Conservation (phyloP, 1,140 invertebrate species). For the Drosophila albomicans region DNA sequence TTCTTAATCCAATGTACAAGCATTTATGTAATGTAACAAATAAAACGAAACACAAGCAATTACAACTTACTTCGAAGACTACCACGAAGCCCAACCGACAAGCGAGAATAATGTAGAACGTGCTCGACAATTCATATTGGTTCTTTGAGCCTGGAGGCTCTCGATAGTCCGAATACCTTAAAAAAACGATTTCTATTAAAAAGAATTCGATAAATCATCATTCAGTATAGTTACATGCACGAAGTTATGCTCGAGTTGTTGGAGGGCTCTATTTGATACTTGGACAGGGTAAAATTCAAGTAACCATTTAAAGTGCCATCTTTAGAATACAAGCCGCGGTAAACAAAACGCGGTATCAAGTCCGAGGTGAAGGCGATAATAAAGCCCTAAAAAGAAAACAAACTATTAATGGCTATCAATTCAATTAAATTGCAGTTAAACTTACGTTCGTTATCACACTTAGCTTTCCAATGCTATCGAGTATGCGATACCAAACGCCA, state of each 20-base stretch:
- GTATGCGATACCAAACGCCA: conserved; percentile 96
- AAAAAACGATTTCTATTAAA: not conserved
- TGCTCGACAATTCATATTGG: conserved; percentile 90
- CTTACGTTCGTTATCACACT: conserved; percentile 97
- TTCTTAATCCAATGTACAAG: conserved; percentile 37
- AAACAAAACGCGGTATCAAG: conserved; percentile 97
- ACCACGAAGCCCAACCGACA: conserved; percentile 96
- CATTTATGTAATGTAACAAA: conserved; percentile 45
- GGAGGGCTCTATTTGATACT: conserved; percentile 92
- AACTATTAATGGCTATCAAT: not conserved
- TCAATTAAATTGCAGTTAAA: conserved; percentile 22
- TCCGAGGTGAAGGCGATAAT: conserved; percentile 99
- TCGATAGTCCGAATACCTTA: conserved; percentile 89
- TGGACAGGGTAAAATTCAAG: conserved; percentile 92
- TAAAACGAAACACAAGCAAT: conserved; percentile 35
- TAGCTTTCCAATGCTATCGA: conserved; percentile 95
- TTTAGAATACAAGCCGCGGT: conserved; percentile 87
- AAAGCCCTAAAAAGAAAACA: conserved; percentile 90
- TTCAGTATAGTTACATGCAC: conserved; percentile 81
- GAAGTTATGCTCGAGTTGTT: conserved; percentile 61
- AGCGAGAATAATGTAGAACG: conserved; percentile 96
- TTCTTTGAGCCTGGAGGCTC: conserved; percentile 88
- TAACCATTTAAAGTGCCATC: conserved; percentile 90
- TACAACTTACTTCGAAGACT: conserved; percentile 92
- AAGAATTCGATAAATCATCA: not conserved